Evolutionary conservation across 1,140 invertebrate genomes (phyloP), one percentile per base, ranked within the genome.

Genomic region (Lepidurus packardi): DNA sequence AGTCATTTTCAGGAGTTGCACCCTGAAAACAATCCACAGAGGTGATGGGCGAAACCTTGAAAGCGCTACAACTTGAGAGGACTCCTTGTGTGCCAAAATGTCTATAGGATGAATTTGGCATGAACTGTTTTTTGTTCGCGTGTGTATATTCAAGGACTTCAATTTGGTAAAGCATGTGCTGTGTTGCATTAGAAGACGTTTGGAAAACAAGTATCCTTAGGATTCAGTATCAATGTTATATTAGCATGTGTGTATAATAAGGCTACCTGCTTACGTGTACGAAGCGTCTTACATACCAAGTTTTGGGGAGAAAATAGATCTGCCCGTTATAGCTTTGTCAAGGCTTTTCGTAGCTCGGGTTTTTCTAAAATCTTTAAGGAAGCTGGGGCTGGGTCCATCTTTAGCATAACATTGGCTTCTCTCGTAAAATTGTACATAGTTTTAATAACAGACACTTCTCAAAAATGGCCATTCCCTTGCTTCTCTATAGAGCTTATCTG

Each of bases 311-410:
- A 11, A 65, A 65, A 65, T 65, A n/a, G 16, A n/a, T 65, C 21
- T 65, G 53, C 53, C 53, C 53, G 53, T 65, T 65, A 65, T 65
- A 65, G 53, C 53, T 16, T 65, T 65, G 53, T 16, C 53, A 65
- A 65, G 53, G 53, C 53, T 65, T 65, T 21, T 13, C 53, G 34
- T n/a, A 65, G 5, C 53, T 34, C 34, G 4, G 3, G 53, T 65
- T n/a, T 65, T 65, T 16, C 53, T 65, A 13, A 65, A 21, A 65
- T 65, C 53, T 65, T 7, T 13, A 65, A 16, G 53, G 53, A 65
- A 65, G 53, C 53, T 11, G 45, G 45, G 45, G 45, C 45, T 65
- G 53, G 13, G 53, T 13, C 53, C 53, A 21, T 65, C 53, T 21
- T 65, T 65, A 13, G 16, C 13, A 65, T n/a, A 65, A 1, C 7